Conservation (phyloP, 2,113 vertebrate species). For the Pantherophis guttatus region DNA sequence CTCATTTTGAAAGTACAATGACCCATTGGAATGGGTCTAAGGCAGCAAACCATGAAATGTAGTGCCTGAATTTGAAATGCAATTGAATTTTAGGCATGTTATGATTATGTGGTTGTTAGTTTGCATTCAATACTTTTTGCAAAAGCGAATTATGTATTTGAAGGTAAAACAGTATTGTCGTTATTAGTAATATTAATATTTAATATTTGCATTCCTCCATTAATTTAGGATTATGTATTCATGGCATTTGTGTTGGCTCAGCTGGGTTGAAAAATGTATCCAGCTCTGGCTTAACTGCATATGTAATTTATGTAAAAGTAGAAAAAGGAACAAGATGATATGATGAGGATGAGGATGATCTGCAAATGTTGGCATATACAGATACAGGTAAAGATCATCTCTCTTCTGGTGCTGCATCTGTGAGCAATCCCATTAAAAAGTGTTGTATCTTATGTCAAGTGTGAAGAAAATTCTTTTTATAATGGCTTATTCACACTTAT, state of each 20-base stretch:
- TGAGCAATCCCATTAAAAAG: not conserved
- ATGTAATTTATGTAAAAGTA: not conserved
- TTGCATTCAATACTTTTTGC: not conserved
- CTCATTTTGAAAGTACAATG: slow-evolving; percentile 7
- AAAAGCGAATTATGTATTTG: not conserved
- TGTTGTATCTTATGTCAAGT: not conserved
- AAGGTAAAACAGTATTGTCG: not conserved
- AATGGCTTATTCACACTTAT: not conserved
- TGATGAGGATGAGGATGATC: not conserved
- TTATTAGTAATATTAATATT: not conserved
- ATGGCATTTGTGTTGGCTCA: too few relatives aligned
- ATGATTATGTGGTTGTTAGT: not conserved
- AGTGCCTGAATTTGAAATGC: not conserved
- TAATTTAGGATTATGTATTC: not conserved
- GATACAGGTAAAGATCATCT: not conserved
- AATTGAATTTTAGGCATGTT: not conserved
- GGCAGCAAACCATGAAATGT: not conserved
- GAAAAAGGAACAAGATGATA: not conserved
- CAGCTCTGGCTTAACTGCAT: not conserved
- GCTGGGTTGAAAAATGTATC: not conserved
- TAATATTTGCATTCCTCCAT: not conserved
- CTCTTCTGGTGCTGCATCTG: not conserved
- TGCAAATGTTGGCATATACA: not conserved
- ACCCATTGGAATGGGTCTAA: not conserved
- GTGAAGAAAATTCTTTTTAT: not conserved